Evolutionary conservation across 1,140 invertebrate species (phyloP), one percentile per base, ranked within the genome.

Genomic region (Branchinecta lindahli): DNA sequence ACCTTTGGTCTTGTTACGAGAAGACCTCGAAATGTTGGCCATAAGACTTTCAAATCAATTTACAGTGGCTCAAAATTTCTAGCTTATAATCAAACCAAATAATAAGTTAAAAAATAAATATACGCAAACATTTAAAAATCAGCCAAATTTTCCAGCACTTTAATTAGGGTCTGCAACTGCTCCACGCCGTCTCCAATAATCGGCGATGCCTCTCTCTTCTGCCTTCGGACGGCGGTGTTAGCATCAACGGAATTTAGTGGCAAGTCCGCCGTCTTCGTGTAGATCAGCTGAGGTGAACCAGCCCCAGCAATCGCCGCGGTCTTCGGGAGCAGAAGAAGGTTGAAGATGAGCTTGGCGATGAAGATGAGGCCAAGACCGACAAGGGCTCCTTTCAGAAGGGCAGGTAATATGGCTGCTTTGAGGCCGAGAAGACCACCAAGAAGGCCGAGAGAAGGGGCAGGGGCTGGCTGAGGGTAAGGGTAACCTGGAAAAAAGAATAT

Each of bases 231-330:
- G 52, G 12, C 18, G 18, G 18, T 61, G 18, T 20, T 20, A 12
- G 52, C 52, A 61, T 61, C 52, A 61, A 61, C 52, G 12, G 52
- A 61, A 61, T 61, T 61, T 61, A 61, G 52, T 20, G 52, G 52
- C 18, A 20, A 15, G 12, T 61, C 52, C 2, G 52, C 52, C 18
- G 52, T 20, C 52, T 61, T 61, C 52, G 52, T 20, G 12, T 15
- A 61, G 12, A 61, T 61, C 6, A 20, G 12, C 12, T 61, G 52
- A 1, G 52, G 52, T 6, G 18, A 15, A 15, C 52, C 52, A 15
- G 52, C 12, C 2, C 12, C 52, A 15, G 12, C 52, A 12, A 61
- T 61, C 12, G 52, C 52, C 18, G 52, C 52, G 12, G 18, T 61
- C 52, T 61, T 61, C 18, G 52, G 52, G 18, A 61, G 52, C 1